A percentile compares a stretch with the other conserved stretches of the same genome.
Evolutionary conservation across 1,140 invertebrate genomes (phyloP).

Genomic region (Psilanteris sp.): DNA sequence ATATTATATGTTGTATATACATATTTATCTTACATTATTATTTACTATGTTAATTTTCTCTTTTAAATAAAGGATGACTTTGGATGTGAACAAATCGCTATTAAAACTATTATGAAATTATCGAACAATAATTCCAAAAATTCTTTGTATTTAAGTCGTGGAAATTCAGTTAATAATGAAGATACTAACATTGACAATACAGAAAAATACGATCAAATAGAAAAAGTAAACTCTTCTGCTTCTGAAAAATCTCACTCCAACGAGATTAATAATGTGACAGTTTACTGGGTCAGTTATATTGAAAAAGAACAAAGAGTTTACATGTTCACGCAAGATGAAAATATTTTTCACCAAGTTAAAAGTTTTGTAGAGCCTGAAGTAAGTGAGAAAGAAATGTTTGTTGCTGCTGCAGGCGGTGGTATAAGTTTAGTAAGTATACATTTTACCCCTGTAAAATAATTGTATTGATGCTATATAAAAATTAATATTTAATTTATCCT

Average conservation of each 20-base stretch:
- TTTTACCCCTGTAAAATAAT: no score
- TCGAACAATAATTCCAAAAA: conserved; percentile 61
- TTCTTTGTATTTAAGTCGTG: conserved; percentile 7
- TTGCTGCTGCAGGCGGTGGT: conserved; percentile 86
- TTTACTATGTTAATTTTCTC: conserved; percentile 73
- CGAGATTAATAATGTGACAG: conserved; percentile 82
- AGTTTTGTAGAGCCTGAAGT: conserved; percentile 86
- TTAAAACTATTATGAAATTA: conserved; percentile 82
- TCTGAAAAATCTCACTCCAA: conserved; percentile 72
- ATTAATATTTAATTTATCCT: no score
- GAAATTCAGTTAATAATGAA: conserved; percentile 55
- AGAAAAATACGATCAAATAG: conserved; percentile 66
- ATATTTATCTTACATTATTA: no score
- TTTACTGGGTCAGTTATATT: conserved; percentile 92
- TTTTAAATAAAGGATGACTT: conserved; percentile 82
- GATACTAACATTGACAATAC: conserved; percentile 63
- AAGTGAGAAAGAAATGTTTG: conserved; percentile 85
- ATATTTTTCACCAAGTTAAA: conserved; percentile 85
- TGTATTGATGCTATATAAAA: no score
- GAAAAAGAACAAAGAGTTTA: conserved; percentile 88
- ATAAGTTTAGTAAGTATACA: conserved; percentile 81
- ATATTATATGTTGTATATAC: no score
- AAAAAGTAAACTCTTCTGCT: not conserved
- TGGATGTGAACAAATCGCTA: conserved; percentile 85
- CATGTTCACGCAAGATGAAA: conserved; percentile 90